These are phyloP conservation scores for Austrolebias charrua DNA, from an alignment of 2,797 vertebrate genomes.

Conservation along the genomic window DNA sequence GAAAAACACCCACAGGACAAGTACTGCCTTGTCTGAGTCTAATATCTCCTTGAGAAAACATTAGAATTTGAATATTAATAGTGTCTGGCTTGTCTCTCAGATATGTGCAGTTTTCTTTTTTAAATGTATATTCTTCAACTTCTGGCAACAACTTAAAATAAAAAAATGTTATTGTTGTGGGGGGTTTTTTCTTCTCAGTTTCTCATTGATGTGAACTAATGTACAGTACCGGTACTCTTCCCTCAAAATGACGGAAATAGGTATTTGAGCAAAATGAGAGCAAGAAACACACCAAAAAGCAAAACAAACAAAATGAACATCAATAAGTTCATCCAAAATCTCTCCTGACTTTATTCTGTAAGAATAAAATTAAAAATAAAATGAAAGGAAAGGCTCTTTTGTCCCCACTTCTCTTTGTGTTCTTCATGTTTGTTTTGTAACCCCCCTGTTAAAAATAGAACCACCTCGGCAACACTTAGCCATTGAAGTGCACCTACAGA, in stretches of 20 bases:
- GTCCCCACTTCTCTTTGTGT: constrained; percentile 34
- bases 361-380: constrained; percentile 10
- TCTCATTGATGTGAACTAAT: no score
- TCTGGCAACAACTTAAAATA: constrained; percentile 29
- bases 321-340: neutral
- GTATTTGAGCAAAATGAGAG: constrained; percentile 18
- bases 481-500: constrained; percentile 19
- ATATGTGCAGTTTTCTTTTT: constrained; percentile 18
- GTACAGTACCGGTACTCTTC: constrained; percentile 5
- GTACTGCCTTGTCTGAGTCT: constrained; percentile 44
- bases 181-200: constrained; percentile 52
- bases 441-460: constrained; percentile 28
- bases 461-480: constrained; percentile 12
- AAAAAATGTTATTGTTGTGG: constrained; percentile 28
- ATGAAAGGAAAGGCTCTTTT: constrained; percentile 29
- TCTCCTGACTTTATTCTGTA: constrained; percentile 5
- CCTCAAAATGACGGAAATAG: constrained; percentile 25
- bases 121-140: constrained; percentile 25
- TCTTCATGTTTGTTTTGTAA: constrained; percentile 56
- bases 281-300: constrained; percentile 14
- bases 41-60: constrained; percentile 39
- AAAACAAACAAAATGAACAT: constrained; percentile 9
- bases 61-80: constrained; percentile 60
- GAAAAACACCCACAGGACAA: constrained; percentile 28
- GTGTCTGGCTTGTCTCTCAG: constrained; percentile 40